Evolutionary conservation across 2,888 invertebrate species (phyloP).

Genomic region (Eupithecia dodoneata): DNA sequence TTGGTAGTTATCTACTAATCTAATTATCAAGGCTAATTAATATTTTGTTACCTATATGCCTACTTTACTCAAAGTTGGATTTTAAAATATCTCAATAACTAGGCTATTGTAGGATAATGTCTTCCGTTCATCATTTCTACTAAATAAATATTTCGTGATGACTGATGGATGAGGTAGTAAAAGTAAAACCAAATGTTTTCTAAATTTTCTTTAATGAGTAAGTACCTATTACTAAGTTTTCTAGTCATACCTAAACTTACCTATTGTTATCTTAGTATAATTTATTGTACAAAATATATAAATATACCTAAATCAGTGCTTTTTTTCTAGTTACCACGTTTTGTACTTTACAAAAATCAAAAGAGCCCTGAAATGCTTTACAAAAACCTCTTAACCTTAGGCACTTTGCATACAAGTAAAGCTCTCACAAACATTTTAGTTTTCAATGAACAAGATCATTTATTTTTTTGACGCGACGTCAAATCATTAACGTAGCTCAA

Average conservation of each 20-base stretch:
- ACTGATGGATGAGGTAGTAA: background rate
- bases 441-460: constrained; percentile 5
- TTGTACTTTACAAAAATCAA: background rate
- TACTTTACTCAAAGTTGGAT: background rate
- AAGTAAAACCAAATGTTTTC: constrained; percentile 32
- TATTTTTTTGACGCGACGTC: constrained; percentile 43
- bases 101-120: background rate
- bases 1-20: background rate
- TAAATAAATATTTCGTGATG: background rate
- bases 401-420: background rate
- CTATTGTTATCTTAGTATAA: constrained; percentile 24
- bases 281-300: constrained; percentile 21
- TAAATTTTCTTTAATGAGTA: constrained; percentile 37
- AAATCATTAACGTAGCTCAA: constrained; percentile 87
- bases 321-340: background rate
- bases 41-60: background rate
- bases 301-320: constrained; percentile 15
- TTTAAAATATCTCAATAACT: background rate
- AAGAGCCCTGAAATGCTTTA: background rate
- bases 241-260: constrained; percentile 37
- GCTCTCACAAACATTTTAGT: background rate
- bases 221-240: constrained; percentile 46
- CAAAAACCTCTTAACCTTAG: background rate
- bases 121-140: background rate
- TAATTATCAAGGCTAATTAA: background rate